Base-by-base conservation (phyloP, 1,140 invertebrate genomes). In the Drosophila baimaii region DNA sequence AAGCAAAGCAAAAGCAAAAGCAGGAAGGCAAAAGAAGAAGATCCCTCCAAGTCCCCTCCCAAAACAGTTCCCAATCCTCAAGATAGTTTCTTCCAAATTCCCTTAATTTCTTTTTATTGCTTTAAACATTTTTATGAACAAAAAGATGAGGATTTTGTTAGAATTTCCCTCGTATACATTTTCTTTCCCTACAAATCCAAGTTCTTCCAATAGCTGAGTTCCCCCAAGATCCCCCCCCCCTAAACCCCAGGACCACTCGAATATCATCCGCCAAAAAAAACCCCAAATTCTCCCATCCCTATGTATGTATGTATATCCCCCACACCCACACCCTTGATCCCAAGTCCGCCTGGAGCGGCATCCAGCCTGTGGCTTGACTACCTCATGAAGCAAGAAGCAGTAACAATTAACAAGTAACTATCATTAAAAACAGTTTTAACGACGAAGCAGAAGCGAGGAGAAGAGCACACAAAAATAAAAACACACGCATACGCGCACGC, bases 331-430 rank as follows among this genome's bases (percentile, higher is more conserved):
- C 46, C 68, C 35, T 17, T 46, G 46, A 52, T 71, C 51, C 66
- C 51, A 76, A 57, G 74, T 61, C 65, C 74, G 74, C 74, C 74
- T 77, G 75, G 78, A 70, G 77, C 77, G 57, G 78, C 46, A 69
- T 57, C 51, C 73, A 71, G 65, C 52, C 58, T 79, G 77, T 84
- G 84, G 83, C 83, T 88, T 88, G 73, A 83, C 83, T 88, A 88
- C 83, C 83, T 88, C 83, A 88, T 79, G 51, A 86, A 75, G 44
- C 55, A 55, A 68, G 43, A 75, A 75, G 71, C 59, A 77, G 55
- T 68, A 77, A 77, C 54, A 77, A 77, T 58, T 55, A 77, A 77
- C 75, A 76, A 49, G 46, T 75, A 52, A 75, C 71, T 64, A 74
- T 66, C 72, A 70, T 80, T 71, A 57, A 70, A 57, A 70, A 71